Conservation (phyloP, 2,113 vertebrate species). For the Vireo altiloquus region DNA sequence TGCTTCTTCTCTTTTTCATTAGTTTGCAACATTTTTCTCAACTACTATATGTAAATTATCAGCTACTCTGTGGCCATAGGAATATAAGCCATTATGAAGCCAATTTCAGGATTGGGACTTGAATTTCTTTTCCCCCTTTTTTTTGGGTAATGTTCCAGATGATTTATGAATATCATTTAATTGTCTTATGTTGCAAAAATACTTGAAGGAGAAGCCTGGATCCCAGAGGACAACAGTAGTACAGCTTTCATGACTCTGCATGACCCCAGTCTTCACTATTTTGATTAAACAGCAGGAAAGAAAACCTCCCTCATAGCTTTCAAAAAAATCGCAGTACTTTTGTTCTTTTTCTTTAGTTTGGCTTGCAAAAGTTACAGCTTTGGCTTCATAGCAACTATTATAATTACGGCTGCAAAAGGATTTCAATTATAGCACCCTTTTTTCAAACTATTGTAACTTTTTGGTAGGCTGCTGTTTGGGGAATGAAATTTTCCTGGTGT, state of each 20-base stretch:
- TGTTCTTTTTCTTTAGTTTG: slow-evolving; percentile 24
- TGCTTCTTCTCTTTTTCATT: not conserved
- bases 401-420: not conserved
- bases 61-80: not conserved
- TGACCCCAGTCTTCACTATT: not conserved
- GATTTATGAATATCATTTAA: not conserved
- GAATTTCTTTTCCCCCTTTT: not conserved
- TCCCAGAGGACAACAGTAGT: not conserved
- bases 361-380: slow-evolving; percentile 8
- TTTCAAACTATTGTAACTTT: not conserved
- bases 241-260: not conserved
- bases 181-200: not conserved
- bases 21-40: not conserved
- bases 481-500: not conserved
- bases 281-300: slow-evolving; percentile 1
- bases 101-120: not conserved
- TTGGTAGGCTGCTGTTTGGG: not conserved
- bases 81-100: not conserved
- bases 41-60: not conserved
- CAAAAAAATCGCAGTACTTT: slow-evolving; percentile 3
- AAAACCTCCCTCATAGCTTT: not conserved
- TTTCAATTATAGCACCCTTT: not conserved
- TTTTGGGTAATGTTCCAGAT: not conserved
- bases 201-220: not conserved
- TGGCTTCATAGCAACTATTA: not conserved